These are phyloP conservation scores for Bergia sp. DNA, from an alignment of 92 coral and sea anemone species.

Conservation along the genomic window DNA sequence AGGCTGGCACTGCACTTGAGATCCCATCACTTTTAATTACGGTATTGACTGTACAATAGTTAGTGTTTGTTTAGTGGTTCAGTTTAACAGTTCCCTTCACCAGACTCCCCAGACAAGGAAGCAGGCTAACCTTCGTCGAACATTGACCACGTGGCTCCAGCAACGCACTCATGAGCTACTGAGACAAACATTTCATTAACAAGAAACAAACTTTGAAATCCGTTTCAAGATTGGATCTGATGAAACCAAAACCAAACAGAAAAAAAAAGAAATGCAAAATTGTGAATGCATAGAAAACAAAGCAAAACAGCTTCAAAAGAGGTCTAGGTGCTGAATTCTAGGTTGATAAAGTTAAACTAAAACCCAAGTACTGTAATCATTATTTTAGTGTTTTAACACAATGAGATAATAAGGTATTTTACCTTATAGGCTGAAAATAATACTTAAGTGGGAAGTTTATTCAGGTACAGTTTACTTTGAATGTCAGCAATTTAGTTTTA, in stretches of 20 bases:
- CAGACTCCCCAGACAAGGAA: constrained; percentile 28
- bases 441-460: too few species aligned
- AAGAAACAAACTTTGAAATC: neutral
- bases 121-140: constrained; percentile 45
- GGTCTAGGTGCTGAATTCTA: too few species aligned
- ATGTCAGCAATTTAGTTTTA: too few species aligned
- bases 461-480: too few species aligned
- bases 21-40: neutral
- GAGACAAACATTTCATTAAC: constrained; percentile 39
- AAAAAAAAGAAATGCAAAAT: too few species aligned
- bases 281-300: too few species aligned
- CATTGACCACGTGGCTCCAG: constrained; percentile 39
- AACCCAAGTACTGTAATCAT: too few species aligned
- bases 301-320: too few species aligned
- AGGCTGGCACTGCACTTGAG: neutral
- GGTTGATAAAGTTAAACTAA: too few species aligned
- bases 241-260: neutral
- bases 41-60: neutral
- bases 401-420: too few species aligned
- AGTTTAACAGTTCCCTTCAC: constrained; percentile 31
- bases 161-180: constrained; percentile 42
- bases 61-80: neutral
- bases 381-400: too few species aligned
- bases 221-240: neutral
- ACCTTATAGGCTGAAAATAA: too few species aligned